These are phyloP conservation scores for Scaptomyza tumidula DNA, from an alignment of 2,888 invertebrate species.

Conservation along the genomic window DNA sequence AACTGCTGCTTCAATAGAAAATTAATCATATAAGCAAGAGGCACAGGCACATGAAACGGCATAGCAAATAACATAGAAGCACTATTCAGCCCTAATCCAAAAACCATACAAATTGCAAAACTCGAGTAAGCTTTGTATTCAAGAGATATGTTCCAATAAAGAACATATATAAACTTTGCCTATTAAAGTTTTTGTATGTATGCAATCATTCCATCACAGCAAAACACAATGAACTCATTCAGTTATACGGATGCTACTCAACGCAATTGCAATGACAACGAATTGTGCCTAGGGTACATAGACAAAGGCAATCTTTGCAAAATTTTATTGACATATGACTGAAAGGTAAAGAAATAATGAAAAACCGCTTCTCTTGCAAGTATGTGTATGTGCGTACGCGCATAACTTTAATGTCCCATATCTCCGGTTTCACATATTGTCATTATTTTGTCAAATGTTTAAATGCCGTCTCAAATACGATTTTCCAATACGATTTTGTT, in stretches of 20 bases:
- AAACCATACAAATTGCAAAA: constrained; percentile 6
- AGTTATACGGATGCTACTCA: not conserved
- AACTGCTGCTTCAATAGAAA: constrained; percentile 57
- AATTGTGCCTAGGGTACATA: constrained; percentile 27
- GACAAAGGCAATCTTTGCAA: constrained; percentile 2
- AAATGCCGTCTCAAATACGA: too few species aligned
- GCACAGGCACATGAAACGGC: not conserved
- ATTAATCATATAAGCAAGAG: constrained; percentile 56
- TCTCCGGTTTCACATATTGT: too few species aligned
- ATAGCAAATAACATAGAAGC: not conserved
- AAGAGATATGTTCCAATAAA: constrained; percentile 5
- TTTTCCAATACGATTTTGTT: too few species aligned
- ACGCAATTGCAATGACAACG: constrained; percentile 28
- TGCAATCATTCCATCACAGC: not conserved
- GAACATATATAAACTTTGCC: constrained; percentile 7
- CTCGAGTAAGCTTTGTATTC: constrained; percentile 9
- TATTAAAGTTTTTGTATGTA: not conserved
- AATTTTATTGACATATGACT: constrained; percentile 44
- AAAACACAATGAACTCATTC: constrained; percentile 17
- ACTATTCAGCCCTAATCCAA: too few species aligned
- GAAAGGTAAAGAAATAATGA: constrained; percentile 12
- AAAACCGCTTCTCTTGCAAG: not conserved
- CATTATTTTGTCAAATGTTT: too few species aligned
- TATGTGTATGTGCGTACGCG: too few species aligned
- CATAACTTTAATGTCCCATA: too few species aligned